These are phyloP conservation scores for Microtus richardsoni DNA, from an alignment of 2,113 vertebrate species.

Conservation along the genomic window DNA sequence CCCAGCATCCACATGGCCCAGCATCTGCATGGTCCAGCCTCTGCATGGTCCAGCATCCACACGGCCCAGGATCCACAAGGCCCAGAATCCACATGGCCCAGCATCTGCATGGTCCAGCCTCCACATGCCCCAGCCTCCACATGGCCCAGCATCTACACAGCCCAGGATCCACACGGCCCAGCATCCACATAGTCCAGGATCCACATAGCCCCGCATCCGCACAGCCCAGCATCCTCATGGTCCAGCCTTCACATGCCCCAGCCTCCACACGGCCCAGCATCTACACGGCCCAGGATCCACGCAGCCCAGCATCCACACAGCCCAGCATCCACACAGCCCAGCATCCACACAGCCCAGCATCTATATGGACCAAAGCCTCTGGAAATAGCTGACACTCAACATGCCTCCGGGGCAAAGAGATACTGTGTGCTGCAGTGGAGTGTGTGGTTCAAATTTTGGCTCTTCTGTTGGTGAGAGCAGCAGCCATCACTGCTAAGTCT, in stretches of 20 bases:
- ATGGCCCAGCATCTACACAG: too few relatives aligned
- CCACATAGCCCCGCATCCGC: too few relatives aligned
- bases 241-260: background rate
- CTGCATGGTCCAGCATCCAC: too few relatives aligned
- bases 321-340: background rate
- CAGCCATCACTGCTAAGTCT: background rate
- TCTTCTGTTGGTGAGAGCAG: background rate
- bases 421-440: rapidly evolving
- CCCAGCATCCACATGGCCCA: too few relatives aligned
- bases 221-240: too few relatives aligned
- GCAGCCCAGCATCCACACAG: too few relatives aligned
- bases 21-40: rapidly evolving
- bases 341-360: background rate
- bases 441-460: background rate
- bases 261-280: too few relatives aligned
- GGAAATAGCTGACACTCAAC: background rate
- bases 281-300: background rate
- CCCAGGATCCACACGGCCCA: too few relatives aligned
- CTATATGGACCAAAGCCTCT: background rate
- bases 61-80: background rate
- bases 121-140: too few relatives aligned
- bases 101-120: too few relatives aligned
- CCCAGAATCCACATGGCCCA: too few relatives aligned
- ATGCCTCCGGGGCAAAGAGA: background rate
- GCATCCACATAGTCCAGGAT: too few relatives aligned